Conservation (phyloP, 2,888 invertebrate species). For the Chydorus sphaericus region DNA sequence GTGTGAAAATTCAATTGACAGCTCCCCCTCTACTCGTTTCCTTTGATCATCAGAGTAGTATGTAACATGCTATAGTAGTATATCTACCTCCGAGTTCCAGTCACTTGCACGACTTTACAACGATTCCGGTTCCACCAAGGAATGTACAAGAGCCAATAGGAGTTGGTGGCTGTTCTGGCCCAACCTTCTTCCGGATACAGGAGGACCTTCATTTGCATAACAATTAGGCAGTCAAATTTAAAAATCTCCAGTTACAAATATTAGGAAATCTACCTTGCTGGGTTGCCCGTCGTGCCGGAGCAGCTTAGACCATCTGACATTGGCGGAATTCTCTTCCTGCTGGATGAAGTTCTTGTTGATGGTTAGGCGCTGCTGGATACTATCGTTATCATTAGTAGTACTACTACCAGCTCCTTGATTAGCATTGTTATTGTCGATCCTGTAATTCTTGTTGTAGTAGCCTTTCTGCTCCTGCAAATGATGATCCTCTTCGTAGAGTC, state of each 20-base stretch:
- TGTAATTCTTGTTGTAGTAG: no score
- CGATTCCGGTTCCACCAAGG: slow-evolving; percentile 73
- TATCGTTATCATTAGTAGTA: not conserved
- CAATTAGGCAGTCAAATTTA: slow-evolving; percentile 11
- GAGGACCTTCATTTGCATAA: slow-evolving; percentile 43
- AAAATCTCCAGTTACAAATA: not conserved
- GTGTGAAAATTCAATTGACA: slow-evolving; percentile 1
- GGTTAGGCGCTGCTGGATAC: no score
- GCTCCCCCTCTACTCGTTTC: not conserved
- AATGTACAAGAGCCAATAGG: slow-evolving; percentile 72
- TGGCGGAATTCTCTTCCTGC: no score
- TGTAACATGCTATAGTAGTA: no score
- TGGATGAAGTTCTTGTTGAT: not conserved
- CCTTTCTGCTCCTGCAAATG: no score
- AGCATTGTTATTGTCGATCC: not conserved
- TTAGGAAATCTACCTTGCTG: slow-evolving; percentile 44
- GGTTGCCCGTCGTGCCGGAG: slow-evolving; percentile 66
- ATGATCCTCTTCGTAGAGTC: no score
- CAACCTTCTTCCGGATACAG: slow-evolving; percentile 78
- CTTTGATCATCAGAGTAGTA: not conserved
- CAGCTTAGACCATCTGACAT: slow-evolving; percentile 35
- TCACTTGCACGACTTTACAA: slow-evolving; percentile 71
- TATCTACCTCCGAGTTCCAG: slow-evolving; percentile 51
- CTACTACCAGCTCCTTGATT: not conserved
- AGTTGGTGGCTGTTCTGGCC: slow-evolving; percentile 71